Conservation (phyloP, 2,113 vertebrate species). For the Pomatostomus ruficeps region DNA sequence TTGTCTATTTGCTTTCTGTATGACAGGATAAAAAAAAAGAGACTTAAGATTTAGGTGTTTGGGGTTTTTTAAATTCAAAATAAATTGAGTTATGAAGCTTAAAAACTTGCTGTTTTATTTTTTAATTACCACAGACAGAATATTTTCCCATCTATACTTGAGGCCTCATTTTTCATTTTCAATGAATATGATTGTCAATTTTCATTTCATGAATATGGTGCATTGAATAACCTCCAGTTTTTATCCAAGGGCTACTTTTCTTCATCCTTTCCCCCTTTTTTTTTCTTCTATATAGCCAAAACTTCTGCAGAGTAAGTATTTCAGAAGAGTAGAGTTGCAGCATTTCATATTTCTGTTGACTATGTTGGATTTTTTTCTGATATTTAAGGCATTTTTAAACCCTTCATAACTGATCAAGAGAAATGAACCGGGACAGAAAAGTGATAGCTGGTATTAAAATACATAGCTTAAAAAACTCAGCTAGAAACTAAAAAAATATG, state of each 20-base stretch:
- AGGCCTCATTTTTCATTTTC: neutral
- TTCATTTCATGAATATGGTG: neutral
- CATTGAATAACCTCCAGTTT: neutral
- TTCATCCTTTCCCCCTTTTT: neutral
- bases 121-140: neutral
- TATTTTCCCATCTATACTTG: neutral
- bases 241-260: neutral
- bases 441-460: neutral
- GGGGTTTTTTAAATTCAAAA: neutral
- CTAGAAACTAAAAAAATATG: neutral
- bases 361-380: neutral
- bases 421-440: neutral
- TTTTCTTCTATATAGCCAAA: neutral
- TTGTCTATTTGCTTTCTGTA: neutral
- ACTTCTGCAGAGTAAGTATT: neutral
- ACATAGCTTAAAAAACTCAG: neutral
- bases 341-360: neutral
- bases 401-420: neutral
- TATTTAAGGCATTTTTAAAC: neutral
- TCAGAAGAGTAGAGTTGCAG: neutral
- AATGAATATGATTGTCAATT: neutral
- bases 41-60: neutral
- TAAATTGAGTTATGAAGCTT: neutral
- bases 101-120: neutral
- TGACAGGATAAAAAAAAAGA: neutral